Base-by-base conservation (phyloP, 1,140 invertebrate species). In the Pogonomyrmex californicus region DNA sequence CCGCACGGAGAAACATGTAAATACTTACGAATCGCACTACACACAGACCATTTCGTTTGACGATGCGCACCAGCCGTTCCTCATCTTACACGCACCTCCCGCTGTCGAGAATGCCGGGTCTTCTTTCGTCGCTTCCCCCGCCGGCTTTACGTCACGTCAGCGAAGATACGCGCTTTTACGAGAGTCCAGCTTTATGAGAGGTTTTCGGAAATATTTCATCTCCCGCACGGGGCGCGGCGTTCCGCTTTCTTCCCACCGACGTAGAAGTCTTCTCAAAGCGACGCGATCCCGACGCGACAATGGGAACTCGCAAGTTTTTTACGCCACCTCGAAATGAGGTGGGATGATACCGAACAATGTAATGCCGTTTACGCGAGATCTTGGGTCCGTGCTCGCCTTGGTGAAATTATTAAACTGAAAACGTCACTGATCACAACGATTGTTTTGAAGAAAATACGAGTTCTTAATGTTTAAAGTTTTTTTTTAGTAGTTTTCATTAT, bases 121-220 rank as follows among this genome's bases (percentile, higher is more conserved):
- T 58, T 87, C 47, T 73, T 71, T 60, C 30, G 62, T 38, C 68
- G 36, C 63, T 41, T 44, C 41, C 60, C 33, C 5, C 44, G 68
- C 41, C 56, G 38, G 65, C 54, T 56, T 58, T 44, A 58, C 62
- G 38, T 54, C 70, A 56, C 10, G 44, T 23, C 70, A 85, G 81
- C 88, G 89, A 92, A 91, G 88, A 91, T 85, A 91, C 91, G 88
- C 90, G 86, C 82, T 91, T 93, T 93, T 92, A 93, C 89, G 92
- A 91, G 66, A n/a, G 90, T 87, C 88, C 90, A 88, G 91, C 91
- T 92, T 93, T 91, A 91, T 68, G 88, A 91, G 87, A 89, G 79
- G 82, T 89, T 92, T 92, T 92, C 83, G 90, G 86, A 90, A 91
- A 92, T 92, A 90, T 93, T 91, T 93, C 86, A 70, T 75, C 63